Evolutionary conservation across 1,140 invertebrate genomes (phyloP), one percentile per base, ranked within the genome.

Genomic region (Drosophila mojavensis): DNA sequence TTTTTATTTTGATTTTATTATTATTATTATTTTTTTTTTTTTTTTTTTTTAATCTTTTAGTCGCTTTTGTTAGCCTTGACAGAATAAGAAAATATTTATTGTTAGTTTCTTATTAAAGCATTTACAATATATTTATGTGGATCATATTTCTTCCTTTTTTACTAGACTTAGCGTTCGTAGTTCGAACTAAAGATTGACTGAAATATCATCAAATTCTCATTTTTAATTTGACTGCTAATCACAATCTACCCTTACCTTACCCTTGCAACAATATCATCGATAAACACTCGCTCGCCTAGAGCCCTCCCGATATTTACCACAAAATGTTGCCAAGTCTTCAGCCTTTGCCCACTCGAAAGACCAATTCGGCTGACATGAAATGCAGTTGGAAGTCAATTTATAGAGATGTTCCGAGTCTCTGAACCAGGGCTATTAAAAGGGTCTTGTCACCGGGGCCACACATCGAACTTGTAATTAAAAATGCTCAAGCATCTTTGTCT

Each of bases 361-460:
- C 48, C 71, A 54, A 54, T 62, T 56, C 47, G 59, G 54, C 47
- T 53, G 77, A 82, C 75, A 77, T 61, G 55, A 30, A 62, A 59
- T 24, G 69, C 61, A 51, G 50, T 66, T 78, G 26, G 10, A 11
- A 51, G 41, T 20, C 65, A 71, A 79, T 82, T 83, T 82, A 83
- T 77, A 59, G 69, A 74, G 67, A 26, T 48, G 59, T 69, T 77
- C 50, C 24, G 7, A 26, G 48, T 24, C 33, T 36, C 17, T 54
- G 36, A 61, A 54, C 58, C 66, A 10, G 53, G 41, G 53, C 63
- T 53, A 66, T 56, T 24, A 45, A 66, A 48, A 62, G 66, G 50
- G 36, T 39, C 36, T 62, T 15, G 65, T 17, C 66, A 39, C 17
- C 53, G 36, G 58, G 66, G 56, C 58, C 65, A 60, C 65, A 68